phyloP scores from a whole-genome alignment of 2,113 vertebrate genomes.

The Neotragus pygmaeus region DNA sequence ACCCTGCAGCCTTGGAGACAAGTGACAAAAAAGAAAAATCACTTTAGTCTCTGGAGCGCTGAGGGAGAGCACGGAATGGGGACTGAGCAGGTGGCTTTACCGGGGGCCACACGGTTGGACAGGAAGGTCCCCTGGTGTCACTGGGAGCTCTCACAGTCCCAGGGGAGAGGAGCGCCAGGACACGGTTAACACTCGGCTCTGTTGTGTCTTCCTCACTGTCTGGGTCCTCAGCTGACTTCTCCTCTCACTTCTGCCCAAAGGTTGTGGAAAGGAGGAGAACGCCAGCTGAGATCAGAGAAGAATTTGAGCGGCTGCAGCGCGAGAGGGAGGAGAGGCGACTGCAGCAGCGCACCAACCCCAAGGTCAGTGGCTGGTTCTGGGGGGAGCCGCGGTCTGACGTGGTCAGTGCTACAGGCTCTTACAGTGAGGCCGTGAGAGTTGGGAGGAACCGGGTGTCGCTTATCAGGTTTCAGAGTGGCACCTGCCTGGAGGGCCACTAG shows the following conservation, averaged over 20 bases:
- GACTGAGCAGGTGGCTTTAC: background rate
- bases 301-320: conserved; percentile 95
- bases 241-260: conserved; percentile 73
- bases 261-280: conserved; percentile 96
- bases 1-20: background rate
- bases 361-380: conserved; percentile 80
- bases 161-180: fast-evolving
- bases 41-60: background rate
- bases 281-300: conserved; percentile 94
- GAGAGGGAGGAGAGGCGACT: conserved; percentile 94
- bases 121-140: background rate
- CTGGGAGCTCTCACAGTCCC: background rate
- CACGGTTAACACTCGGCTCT: fast-evolving
- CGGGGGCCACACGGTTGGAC: background rate
- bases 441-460: background rate
- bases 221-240: background rate
- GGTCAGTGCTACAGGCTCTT: background rate
- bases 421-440: background rate
- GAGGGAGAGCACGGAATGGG: background rate
- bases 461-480: background rate
- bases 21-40: background rate
- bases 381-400: fast-evolving
- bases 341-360: conserved; percentile 97
- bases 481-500: background rate
- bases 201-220: background rate